Conservation (phyloP, 2,113 vertebrate species). For the Oryzias celebensis region DNA sequence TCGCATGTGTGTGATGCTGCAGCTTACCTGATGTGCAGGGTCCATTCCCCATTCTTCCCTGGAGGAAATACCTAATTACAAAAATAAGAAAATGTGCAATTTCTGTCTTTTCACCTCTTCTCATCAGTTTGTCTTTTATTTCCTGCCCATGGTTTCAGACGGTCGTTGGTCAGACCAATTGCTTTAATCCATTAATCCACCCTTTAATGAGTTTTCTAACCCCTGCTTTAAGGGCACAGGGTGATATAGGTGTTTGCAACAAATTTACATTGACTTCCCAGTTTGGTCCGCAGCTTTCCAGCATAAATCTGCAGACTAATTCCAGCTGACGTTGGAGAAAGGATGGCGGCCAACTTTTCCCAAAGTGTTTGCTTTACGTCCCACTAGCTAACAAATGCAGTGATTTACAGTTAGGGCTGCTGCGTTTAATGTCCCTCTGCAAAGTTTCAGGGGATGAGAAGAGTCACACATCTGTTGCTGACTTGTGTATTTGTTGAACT, state of each 20-base stretch:
- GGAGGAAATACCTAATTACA: neutral
- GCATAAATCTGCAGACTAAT: conserved; percentile 39
- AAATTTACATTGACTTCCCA: conserved; percentile 36
- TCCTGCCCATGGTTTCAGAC: conserved; percentile 2
- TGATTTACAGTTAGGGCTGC: neutral
- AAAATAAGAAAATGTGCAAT: neutral
- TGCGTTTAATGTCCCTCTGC: no score
- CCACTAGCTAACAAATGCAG: neutral
- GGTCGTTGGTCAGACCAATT: conserved; percentile 10
- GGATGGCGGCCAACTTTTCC: neutral
- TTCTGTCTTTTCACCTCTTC: neutral
- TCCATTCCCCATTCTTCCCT: neutral
- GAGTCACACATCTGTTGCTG: conserved; percentile 55
- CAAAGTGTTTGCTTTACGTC: neutral
- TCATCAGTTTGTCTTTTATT: conserved; percentile 5
- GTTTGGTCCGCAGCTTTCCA: conserved; percentile 26
- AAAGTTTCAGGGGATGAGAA: no score
- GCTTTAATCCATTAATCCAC: conserved; percentile 28
- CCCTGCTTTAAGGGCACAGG: conserved; percentile 25
- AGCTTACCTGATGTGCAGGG: conserved; percentile 11
- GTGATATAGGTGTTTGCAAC: conserved; percentile 42
- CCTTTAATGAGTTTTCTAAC: conserved; percentile 59
- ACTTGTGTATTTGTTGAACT: conserved; percentile 48
- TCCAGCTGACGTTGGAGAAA: conserved; percentile 13
- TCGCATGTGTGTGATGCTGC: conserved; percentile 5